These are phyloP conservation scores for Pogonocichla stellata DNA, from an alignment of 2,113 vertebrate genomes.

Conservation along the genomic window DNA sequence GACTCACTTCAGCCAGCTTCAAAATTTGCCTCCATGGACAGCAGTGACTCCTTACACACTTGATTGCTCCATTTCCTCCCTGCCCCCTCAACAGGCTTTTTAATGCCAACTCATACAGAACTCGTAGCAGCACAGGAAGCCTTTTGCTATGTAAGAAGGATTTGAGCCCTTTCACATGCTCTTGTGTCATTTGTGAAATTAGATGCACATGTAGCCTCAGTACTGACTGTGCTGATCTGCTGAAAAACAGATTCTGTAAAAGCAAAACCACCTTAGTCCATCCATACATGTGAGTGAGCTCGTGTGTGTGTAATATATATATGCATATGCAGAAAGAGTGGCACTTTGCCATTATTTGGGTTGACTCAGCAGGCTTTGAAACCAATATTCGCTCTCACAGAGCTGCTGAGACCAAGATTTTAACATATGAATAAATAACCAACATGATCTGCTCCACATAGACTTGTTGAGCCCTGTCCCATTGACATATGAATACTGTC, in stretches of 20 bases:
- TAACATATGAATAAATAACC: neutral
- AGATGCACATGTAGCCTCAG: constrained; percentile 33
- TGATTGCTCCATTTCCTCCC: constrained; percentile 60
- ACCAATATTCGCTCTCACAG: neutral
- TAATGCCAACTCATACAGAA: constrained; percentile 16
- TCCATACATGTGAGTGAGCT: neutral
- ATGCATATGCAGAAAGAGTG: neutral
- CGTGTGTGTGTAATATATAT: neutral
- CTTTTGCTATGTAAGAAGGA: neutral
- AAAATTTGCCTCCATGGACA: neutral
- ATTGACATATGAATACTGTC: neutral
- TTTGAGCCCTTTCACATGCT: constrained; percentile 5
- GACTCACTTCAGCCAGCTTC: constrained; percentile 27
- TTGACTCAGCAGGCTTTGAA: neutral
- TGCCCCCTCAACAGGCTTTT: neutral
- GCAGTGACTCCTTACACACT: constrained; percentile 47
- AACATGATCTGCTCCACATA: neutral
- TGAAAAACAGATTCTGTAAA: constrained; percentile 54
- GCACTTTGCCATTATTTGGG: constrained; percentile 9
- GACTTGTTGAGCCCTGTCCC: neutral
- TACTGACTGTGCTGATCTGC: constrained; percentile 34
- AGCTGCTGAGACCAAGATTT: neutral
- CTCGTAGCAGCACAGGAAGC: constrained; percentile 15
- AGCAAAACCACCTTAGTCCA: neutral
- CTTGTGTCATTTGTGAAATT: constrained; percentile 49